Evolutionary conservation across 2,113 vertebrate species (phyloP).

Genomic region (Larimichthys crocea): DNA sequence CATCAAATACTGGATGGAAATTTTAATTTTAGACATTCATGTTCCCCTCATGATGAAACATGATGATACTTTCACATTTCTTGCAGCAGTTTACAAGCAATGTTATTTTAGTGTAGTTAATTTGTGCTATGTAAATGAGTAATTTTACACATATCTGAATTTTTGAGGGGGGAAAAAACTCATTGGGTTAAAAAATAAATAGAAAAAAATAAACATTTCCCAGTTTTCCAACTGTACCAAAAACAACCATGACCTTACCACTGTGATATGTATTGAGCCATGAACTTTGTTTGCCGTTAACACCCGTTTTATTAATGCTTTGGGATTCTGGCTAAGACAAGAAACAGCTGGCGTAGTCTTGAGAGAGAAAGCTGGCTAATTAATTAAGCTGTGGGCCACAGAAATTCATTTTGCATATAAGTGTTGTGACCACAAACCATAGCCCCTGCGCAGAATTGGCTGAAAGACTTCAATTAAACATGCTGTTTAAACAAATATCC

Average conservation of each 20-base stretch:
- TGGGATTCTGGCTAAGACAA: conserved; percentile 48
- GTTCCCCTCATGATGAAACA: no score
- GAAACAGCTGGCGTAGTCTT: conserved; percentile 64
- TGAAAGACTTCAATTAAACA: conserved; percentile 84
- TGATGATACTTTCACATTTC: no score
- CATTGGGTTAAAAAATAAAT: neutral
- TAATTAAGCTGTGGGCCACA: conserved; percentile 81
- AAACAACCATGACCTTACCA: neutral
- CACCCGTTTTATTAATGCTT: conserved; percentile 72
- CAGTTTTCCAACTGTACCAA: neutral
- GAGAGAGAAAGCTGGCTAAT: conserved; percentile 72
- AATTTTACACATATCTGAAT: neutral
- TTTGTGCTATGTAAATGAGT: neutral
- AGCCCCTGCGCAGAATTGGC: conserved; percentile 71
- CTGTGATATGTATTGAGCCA: neutral
- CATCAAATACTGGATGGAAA: no score
- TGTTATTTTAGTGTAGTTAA: neutral
- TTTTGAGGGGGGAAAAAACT: neutral
- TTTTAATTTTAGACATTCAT: no score
- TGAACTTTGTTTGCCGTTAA: conserved; percentile 40
- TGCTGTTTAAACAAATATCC: conserved; percentile 84
- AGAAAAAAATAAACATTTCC: neutral
- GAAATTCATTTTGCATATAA: conserved; percentile 77
- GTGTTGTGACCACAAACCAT: conserved; percentile 79
- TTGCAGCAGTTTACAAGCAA: neutral